A percentile compares a stretch with the other conserved stretches of the same genome.
Evolutionary conservation across 2,797 vertebrate genomes (phyloP).

Genomic region (Paratrypauchen microcephalus): DNA sequence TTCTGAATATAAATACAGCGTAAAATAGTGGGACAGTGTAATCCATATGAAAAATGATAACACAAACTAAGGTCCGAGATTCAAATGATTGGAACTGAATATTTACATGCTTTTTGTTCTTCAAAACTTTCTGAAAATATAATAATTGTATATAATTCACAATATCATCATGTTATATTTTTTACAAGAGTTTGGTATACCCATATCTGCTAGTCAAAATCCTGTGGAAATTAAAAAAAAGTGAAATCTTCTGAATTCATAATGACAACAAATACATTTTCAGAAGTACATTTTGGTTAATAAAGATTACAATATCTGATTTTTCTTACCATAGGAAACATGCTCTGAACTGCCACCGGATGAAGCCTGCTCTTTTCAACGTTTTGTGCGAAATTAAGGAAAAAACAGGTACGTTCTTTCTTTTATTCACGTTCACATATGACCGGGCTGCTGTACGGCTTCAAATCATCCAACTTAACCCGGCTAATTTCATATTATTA

Average conservation of each 20-base stretch:
- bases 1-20: not conserved
- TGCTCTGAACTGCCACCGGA: slow-evolving; percentile 97
- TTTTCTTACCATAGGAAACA: slow-evolving; percentile 88
- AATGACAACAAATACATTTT: not conserved
- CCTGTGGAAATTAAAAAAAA: not conserved
- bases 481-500: not conserved
- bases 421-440: not conserved
- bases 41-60: not conserved
- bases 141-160: no score
- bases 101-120: not conserved
- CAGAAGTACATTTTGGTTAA: no score
- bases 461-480: not conserved
- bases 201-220: no score
- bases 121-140: no score
- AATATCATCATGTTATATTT: no score
- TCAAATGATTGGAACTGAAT: not conserved
- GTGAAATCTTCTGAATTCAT: not conserved
- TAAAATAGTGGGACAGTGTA: not conserved
- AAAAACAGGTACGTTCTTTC: slow-evolving; percentile 88
- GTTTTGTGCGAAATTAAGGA: slow-evolving; percentile 99
- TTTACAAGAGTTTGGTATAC: no score
- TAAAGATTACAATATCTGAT: not conserved
- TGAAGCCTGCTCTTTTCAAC: slow-evolving; percentile 98
- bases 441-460: not conserved
- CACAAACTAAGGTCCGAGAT: not conserved